phyloP scores from a whole-genome alignment of 2,888 invertebrate genomes.

The Watsonalla binaria region DNA sequence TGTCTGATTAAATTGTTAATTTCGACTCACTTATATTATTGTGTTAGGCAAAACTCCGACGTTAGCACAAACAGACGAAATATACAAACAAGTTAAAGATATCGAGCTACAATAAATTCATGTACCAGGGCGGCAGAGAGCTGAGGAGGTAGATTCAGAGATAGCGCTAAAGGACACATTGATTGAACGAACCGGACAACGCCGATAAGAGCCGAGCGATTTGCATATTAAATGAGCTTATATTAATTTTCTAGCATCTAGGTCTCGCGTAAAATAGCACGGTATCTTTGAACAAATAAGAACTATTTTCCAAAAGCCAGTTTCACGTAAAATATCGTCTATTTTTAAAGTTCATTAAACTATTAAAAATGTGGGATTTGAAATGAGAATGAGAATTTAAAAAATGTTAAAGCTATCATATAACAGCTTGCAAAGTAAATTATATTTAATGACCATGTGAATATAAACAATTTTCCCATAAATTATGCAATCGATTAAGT shows the following conservation, averaged over 20 bases:
- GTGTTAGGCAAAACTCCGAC: neutral
- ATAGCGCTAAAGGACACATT: conserved; percentile 72
- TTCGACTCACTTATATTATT: neutral
- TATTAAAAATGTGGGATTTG: neutral
- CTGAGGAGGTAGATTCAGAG: conserved; percentile 55
- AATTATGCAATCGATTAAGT: conserved; percentile 6
- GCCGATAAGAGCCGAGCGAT: conserved; percentile 62
- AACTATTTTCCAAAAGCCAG: neutral
- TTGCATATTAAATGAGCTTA: conserved; percentile 73
- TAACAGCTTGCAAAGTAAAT: neutral
- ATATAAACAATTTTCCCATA: conserved; percentile 6
- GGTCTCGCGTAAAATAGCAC: neutral
- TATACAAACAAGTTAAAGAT: conserved; percentile 55
- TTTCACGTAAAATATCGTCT: neutral
- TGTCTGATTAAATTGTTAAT: too few relatives aligned
- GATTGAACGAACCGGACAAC: conserved; percentile 74
- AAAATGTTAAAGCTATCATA: neutral
- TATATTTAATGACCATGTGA: conserved; percentile 1
- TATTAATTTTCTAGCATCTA: conserved; percentile 64
- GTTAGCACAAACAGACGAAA: conserved; percentile 24
- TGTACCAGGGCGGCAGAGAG: conserved; percentile 57
- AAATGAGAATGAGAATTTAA: neutral
- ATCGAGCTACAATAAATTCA: conserved; percentile 56
- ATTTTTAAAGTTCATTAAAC: neutral
- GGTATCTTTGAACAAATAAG: too few relatives aligned